Conservation (phyloP, 2,797 vertebrate species). For the Characodon lateralis region DNA sequence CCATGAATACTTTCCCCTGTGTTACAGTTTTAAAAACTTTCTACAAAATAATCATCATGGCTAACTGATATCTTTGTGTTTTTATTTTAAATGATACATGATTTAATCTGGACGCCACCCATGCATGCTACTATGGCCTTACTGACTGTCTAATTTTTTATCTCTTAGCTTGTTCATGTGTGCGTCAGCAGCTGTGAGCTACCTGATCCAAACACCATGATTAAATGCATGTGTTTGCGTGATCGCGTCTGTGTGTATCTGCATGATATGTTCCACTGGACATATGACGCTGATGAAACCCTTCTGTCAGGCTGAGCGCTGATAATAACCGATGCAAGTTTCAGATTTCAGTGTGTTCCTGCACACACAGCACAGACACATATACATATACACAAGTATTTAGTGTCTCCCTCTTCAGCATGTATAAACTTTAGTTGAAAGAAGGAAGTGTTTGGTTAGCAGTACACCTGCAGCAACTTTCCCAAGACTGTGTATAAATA, state of each 20-base stretch:
- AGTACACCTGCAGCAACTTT: slow-evolving; percentile 39
- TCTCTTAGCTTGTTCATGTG: slow-evolving; percentile 22
- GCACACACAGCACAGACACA: not conserved
- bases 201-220: not conserved
- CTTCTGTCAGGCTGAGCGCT: slow-evolving; percentile 1
- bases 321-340: slow-evolving; percentile 14
- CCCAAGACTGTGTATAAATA: slow-evolving; percentile 61
- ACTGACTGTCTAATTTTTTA: slow-evolving; percentile 33
- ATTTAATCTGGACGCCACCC: slow-evolving; percentile 19
- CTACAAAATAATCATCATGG: not conserved
- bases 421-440: slow-evolving; percentile 50
- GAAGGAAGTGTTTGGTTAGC: slow-evolving; percentile 44
- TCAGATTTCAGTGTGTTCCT: slow-evolving; percentile 45
- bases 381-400: slow-evolving; percentile 28
- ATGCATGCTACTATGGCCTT: slow-evolving; percentile 19
- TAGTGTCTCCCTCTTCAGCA: slow-evolving; percentile 49
- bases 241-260: not conserved
- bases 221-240: not conserved
- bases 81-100: slow-evolving; percentile 14
- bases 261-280: not conserved
- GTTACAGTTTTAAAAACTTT: not conserved
- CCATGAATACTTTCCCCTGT: not conserved
- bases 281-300: slow-evolving; percentile 6
- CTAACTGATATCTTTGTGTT: not conserved
- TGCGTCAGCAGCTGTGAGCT: not conserved